Conservation (phyloP, 2,113 vertebrate species). For the Macheiramphus alcinus region DNA sequence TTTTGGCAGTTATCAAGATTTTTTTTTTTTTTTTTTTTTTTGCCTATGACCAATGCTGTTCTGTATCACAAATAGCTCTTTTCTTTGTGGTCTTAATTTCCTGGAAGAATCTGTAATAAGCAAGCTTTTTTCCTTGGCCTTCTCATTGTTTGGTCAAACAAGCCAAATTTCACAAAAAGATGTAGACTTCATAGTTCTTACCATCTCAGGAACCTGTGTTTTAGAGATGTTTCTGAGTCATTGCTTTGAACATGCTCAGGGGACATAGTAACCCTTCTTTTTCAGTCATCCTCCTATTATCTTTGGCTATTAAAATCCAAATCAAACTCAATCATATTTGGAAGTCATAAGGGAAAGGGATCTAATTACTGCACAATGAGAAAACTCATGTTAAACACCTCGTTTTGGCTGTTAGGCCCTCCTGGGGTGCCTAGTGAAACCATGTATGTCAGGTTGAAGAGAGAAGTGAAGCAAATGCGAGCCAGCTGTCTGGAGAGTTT, state of each 20-base stretch:
- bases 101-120: neutral
- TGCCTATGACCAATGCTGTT: neutral
- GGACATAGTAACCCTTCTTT: neutral
- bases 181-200: neutral
- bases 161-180: neutral
- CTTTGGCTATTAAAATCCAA: neutral
- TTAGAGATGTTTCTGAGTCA: neutral
- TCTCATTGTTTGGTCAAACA: neutral
- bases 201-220: neutral
- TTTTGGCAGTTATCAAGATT: neutral
- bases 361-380: neutral
- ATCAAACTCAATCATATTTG: neutral
- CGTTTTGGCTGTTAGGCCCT: neutral
- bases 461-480: neutral
- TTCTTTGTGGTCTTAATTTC: neutral
- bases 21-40: neutral
- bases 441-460: neutral
- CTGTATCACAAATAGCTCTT: neutral
- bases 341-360: neutral
- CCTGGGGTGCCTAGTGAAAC: neutral
- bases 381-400: conserved; percentile 1
- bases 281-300: neutral
- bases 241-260: neutral
- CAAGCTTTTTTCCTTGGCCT: neutral
- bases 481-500: neutral